phyloP scores from a whole-genome alignment of 2,797 vertebrate species.

The Thunnus albacares region DNA sequence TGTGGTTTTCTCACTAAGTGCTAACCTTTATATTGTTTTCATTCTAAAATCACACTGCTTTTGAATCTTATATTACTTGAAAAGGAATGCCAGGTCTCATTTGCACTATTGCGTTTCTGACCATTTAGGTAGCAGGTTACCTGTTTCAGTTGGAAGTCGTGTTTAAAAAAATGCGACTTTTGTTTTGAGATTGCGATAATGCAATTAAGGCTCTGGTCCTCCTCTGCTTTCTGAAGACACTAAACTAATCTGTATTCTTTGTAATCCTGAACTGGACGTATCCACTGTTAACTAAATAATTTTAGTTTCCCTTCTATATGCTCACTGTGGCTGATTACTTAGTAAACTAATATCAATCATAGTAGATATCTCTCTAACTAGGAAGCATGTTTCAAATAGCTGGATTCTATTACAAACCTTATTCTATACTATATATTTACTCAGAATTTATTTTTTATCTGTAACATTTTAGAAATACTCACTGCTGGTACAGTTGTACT shows the following conservation, averaged over 20 bases:
- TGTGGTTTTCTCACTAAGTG: conserved; percentile 43
- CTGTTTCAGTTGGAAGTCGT: conserved; percentile 73
- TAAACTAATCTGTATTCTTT: conserved; percentile 74
- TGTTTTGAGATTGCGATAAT: conserved; percentile 85
- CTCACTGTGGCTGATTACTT: conserved; percentile 84
- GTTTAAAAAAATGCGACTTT: conserved; percentile 66
- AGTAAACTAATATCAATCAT: conserved; percentile 73
- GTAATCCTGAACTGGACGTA: conserved; percentile 87
- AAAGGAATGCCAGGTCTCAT: conserved; percentile 90
- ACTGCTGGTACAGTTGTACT: conserved; percentile 99
- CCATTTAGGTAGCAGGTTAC: conserved; percentile 67
- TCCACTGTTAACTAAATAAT: conserved; percentile 75
- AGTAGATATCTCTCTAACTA: conserved; percentile 70
- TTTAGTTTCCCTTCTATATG: conserved; percentile 73
- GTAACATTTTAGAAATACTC: conserved; percentile 93
- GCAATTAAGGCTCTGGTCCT: conserved; percentile 83
- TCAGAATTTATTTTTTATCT: conserved; percentile 94
- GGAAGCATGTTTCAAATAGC: conserved; percentile 94
- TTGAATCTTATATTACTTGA: conserved; percentile 83
- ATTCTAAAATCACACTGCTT: conserved; percentile 59
- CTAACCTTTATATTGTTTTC: conserved; percentile 34
- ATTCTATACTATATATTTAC: conserved; percentile 91
- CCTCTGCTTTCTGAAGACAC: conserved; percentile 79
- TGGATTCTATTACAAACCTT: conserved; percentile 97
- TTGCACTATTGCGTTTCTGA: conserved; percentile 90